Base-by-base conservation (phyloP, 1,140 invertebrate genomes). In the Leucophenga varia region DNA sequence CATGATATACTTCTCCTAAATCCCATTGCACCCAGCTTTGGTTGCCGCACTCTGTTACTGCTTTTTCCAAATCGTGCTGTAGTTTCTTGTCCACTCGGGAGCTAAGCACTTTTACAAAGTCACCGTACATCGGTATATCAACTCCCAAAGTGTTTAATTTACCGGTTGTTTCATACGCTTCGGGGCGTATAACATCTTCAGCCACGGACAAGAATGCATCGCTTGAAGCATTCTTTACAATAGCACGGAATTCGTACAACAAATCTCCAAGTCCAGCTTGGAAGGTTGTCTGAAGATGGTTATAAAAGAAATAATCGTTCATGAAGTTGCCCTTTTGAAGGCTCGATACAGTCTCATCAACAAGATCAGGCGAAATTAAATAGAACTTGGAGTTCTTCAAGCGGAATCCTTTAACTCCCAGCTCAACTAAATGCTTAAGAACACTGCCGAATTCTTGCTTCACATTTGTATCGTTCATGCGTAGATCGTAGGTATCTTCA, bases 391-490 rank as follows among this genome's bases (percentile, higher is more conserved):
- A 83, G 40, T 84, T 81, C n/a, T 77, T 79, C 14, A 93, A 65
- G 57, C 86, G 81, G 59, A 95, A 86, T 12, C 91, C 92, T 52
- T 76, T 78, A 1, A 89, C 84, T 6, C 89, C 90, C 19, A 82
- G 77, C 14, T 81, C 71, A 16, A 91, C 49, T 81, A 90, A 90
- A 52, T 81, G 80, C 21, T 76, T 77, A 1, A 93, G 61, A 14
- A 89, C 83, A 1, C 79, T 74, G 57, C 86, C 75, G 38, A 89
- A 84, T 65, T 84, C 80, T n/a, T 79, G 47, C 8, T 80, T 56
- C 2, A 85, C 79, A 12, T 60, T 47, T 9, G 72, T 61, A 59
- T 87, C 86, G 41, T 78, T 74, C 59, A 84, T 84, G 69, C 88
- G 88, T 1, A 90, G 69, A 57, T 87, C 83, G 10, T 87, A 86